A percentile compares a stretch with the other conserved stretches of the same genome.
Conservation (phyloP, 2,797 vertebrate genomes). For the Neostethus bicornis region DNA sequence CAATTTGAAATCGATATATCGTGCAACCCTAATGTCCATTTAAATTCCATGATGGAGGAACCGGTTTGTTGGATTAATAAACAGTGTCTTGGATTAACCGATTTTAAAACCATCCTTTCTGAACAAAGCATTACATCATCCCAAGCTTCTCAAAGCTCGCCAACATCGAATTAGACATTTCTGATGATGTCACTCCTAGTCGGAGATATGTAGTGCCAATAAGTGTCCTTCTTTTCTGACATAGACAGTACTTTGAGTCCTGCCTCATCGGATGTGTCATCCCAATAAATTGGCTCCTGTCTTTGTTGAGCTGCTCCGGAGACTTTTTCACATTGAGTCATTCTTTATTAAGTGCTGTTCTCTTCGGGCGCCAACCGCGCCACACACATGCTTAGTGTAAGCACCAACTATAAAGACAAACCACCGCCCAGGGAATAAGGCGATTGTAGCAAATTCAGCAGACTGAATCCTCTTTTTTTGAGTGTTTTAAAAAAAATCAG, state of each 20-base stretch:
- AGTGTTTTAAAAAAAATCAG: constrained; percentile 48
- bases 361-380: constrained; percentile 44
- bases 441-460: constrained; percentile 50
- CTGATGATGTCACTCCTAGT: constrained; percentile 36
- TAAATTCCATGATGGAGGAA: constrained; percentile 37
- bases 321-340: constrained; percentile 58
- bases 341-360: constrained; percentile 59
- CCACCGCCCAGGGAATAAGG: constrained; percentile 46
- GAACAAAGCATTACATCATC: constrained; percentile 26
- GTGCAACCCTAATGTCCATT: no score
- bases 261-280: constrained; percentile 33
- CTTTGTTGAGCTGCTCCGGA: constrained; percentile 45
- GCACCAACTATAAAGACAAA: constrained; percentile 61
- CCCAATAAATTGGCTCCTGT: constrained; percentile 52
- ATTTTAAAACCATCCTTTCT: constrained; percentile 27
- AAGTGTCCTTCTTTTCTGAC: constrained; percentile 51
- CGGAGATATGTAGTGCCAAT: constrained; percentile 53
- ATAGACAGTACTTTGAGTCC: constrained; percentile 43
- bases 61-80: constrained; percentile 36
- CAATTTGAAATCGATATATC: no score
- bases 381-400: constrained; percentile 41
- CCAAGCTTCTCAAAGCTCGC: constrained; percentile 40
- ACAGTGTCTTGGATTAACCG: constrained; percentile 22
- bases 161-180: constrained; percentile 37
- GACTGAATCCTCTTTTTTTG: constrained; percentile 41